Evolutionary conservation across 2,113 vertebrate genomes (phyloP).

Genomic region (Thamnophis sirtalis): DNA sequence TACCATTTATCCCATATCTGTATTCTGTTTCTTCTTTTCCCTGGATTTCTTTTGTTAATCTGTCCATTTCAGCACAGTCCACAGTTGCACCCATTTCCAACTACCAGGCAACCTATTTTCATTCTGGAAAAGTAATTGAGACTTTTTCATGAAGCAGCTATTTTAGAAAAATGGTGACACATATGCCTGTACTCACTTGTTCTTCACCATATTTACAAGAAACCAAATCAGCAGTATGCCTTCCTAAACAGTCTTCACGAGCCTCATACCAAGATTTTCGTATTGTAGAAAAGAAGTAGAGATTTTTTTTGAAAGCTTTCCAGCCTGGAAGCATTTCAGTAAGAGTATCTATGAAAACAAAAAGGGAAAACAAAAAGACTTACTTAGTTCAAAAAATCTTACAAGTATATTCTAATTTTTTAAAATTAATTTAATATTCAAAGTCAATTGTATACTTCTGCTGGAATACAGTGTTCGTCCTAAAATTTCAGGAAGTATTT

Average conservation of each 20-base stretch:
- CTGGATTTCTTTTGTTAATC: no score
- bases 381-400: neutral
- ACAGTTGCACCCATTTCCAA: neutral
- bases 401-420: neutral
- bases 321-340: rapidly evolving
- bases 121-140: neutral
- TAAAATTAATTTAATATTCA: neutral
- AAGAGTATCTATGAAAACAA: neutral
- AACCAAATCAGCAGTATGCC: neutral
- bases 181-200: no score
- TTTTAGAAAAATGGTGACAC: no score
- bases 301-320: neutral
- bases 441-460: neutral
- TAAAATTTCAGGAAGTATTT: neutral
- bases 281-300: neutral
- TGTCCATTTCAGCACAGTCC: no score
- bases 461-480: neutral
- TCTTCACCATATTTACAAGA: no score
- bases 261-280: rapidly evolving
- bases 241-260: neutral
- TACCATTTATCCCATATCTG: no score
- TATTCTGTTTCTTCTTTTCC: no score
- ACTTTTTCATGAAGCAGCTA: neutral
- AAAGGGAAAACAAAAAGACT: neutral
- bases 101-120: neutral